Conservation (phyloP, 2,113 vertebrate genomes). For the Notechis scutatus region DNA sequence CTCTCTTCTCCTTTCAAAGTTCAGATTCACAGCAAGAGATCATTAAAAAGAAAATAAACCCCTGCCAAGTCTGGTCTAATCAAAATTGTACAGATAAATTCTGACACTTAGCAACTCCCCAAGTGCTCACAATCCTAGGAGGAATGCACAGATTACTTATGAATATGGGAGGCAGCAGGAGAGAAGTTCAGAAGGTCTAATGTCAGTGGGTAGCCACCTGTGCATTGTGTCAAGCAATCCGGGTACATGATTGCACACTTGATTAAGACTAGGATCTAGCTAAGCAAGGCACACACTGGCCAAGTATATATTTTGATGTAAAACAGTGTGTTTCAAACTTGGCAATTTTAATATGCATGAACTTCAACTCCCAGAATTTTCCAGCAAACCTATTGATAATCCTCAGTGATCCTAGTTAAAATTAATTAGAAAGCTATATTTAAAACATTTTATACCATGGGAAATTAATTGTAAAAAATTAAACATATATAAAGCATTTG, state of each 20-base stretch:
- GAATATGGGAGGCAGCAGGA: slow-evolving; percentile 53
- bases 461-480: neutral
- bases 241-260: neutral
- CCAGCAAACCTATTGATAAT: neutral
- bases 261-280: slow-evolving; percentile 36
- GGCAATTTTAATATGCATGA: neutral
- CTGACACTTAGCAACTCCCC: slow-evolving; percentile 81
- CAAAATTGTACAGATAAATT: slow-evolving; percentile 79
- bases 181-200: slow-evolving; percentile 13
- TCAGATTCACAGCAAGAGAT: slow-evolving; percentile 69
- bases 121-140: slow-evolving; percentile 62
- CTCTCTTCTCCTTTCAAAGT: slow-evolving; percentile 58
- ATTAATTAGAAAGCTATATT: neutral
- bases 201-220: slow-evolving; percentile 31
- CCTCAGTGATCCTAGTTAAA: neutral
- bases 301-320: neutral
- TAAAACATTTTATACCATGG: neutral
- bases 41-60: slow-evolving; percentile 73
- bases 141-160: slow-evolving; percentile 67
- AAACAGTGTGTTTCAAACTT: neutral
- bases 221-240: neutral
- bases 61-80: slow-evolving; percentile 75
- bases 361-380: neutral
- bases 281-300: neutral
- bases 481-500: neutral